phyloP scores from a whole-genome alignment of 2,113 vertebrate genomes.

The Emydura subglobosa region DNA sequence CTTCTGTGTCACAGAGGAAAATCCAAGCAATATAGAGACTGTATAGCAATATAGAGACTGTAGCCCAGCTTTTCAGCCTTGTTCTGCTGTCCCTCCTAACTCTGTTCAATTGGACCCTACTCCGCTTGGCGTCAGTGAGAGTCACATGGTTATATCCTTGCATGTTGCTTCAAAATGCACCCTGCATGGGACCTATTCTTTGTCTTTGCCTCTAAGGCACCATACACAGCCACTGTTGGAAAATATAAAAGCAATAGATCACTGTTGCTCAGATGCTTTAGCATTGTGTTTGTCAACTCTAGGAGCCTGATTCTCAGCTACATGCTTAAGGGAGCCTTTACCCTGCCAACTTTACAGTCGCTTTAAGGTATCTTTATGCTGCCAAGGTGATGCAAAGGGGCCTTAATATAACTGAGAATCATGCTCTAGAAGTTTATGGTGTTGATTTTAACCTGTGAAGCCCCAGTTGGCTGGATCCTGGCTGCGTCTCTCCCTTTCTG shows the following conservation, averaged over 20 bases:
- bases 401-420: not conserved
- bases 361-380: not conserved
- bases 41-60: not conserved
- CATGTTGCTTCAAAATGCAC: not conserved
- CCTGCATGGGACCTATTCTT: not conserved
- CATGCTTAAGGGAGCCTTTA: not conserved
- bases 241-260: not conserved
- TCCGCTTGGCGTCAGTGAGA: not conserved
- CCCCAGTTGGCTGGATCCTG: not conserved
- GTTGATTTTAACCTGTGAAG: not conserved
- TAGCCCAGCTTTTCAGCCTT: not conserved
- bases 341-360: not conserved
- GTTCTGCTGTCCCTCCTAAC: not conserved
- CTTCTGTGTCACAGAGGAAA: not conserved
- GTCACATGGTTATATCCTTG: not conserved
- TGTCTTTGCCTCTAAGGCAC: not conserved
- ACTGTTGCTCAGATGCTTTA: not conserved
- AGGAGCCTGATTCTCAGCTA: not conserved
- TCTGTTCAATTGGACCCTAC: not conserved
- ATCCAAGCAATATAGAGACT: not conserved
- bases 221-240: not conserved
- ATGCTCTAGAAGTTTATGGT: not conserved
- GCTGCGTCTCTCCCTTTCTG: not conserved
- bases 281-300: not conserved
- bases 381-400: not conserved